These are phyloP conservation scores for Propithecus coquereli DNA, from an alignment of 2,113 vertebrate genomes.

Conservation along the genomic window DNA sequence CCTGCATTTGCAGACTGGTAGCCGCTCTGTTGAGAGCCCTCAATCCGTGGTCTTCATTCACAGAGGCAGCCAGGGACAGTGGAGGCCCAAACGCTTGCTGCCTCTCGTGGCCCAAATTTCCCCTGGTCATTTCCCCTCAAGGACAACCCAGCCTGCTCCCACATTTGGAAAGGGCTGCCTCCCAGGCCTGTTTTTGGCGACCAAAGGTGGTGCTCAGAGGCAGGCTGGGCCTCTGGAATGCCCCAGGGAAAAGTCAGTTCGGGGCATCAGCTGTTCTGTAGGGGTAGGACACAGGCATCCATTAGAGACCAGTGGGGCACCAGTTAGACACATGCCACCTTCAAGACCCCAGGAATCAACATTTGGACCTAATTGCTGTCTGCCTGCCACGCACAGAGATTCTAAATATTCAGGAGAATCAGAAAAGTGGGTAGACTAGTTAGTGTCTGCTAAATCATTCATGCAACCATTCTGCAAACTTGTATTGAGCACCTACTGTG, in stretches of 20 bases:
- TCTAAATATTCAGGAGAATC: background rate
- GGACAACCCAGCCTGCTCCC: too few species aligned
- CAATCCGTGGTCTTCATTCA: background rate
- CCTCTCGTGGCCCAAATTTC: background rate
- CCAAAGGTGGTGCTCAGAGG: background rate
- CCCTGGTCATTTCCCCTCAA: background rate
- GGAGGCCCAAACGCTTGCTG: background rate
- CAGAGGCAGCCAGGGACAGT: background rate
- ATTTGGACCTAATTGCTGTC: background rate
- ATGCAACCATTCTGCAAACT: background rate
- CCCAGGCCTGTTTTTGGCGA: background rate
- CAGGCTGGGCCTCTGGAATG: background rate
- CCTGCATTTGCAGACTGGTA: background rate
- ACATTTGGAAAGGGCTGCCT: background rate
- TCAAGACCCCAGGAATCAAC: background rate
- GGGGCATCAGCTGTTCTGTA: background rate
- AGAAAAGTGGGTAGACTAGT: background rate
- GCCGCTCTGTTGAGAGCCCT: background rate
- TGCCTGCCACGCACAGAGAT: background rate
- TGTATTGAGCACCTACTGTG: background rate
- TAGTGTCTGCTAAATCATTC: background rate
- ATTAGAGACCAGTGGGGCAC: background rate
- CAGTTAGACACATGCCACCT: background rate
- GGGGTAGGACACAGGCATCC: background rate
- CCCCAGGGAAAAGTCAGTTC: background rate